Percentiles rank a stretch among this genome's conserved stretches.
Evolutionary conservation across 2,113 vertebrate genomes (phyloP).

Genomic region (Haemorhous mexicanus): DNA sequence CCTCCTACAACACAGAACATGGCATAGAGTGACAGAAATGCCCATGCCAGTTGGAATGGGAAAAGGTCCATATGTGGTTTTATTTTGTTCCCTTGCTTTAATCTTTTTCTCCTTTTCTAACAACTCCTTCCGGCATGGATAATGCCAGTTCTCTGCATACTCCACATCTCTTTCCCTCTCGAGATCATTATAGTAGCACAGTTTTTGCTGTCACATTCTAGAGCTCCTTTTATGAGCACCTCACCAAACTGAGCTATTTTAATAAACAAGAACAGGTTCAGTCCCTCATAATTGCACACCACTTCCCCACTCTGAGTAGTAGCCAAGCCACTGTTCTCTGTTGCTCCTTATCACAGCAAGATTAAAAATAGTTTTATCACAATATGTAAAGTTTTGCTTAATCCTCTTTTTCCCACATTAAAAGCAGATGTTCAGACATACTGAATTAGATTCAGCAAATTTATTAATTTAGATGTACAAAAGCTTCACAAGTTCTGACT

Average conservation of each 20-base stretch:
- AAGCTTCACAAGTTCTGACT: neutral
- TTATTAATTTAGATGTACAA: neutral
- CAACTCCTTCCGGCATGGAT: neutral
- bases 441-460: neutral
- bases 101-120: neutral
- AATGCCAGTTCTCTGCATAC: neutral
- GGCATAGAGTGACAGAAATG: neutral
- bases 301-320: neutral
- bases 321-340: neutral
- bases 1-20: neutral
- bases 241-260: neutral
- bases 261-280: neutral
- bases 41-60: neutral
- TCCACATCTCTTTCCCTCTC: neutral
- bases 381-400: neutral
- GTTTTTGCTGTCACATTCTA: neutral
- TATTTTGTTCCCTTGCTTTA: neutral
- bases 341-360: neutral
- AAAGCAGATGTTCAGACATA: conserved; percentile 18
- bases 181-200: neutral
- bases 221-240: neutral
- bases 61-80: neutral
- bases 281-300: neutral
- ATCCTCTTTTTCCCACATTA: neutral
- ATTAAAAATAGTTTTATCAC: conserved; percentile 39